Evolutionary conservation across 2,888 invertebrate species (phyloP).

Genomic region (Lomographa bimaculata): DNA sequence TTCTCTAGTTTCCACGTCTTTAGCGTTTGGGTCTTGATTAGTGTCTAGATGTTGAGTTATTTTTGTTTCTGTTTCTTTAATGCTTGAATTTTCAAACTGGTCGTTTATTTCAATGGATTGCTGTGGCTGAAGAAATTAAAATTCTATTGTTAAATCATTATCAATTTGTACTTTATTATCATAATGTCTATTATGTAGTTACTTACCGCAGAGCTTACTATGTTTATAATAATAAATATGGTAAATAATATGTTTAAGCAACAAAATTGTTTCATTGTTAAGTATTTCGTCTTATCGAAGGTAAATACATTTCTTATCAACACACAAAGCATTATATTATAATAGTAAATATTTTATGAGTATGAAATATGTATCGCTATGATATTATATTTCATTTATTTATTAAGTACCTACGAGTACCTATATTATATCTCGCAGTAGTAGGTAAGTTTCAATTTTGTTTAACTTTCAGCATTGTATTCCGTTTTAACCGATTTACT

Average conservation of each 20-base stretch:
- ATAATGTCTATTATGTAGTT: background rate
- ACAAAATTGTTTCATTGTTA: slow-evolving; percentile 24
- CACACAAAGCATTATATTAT: too few relatives aligned
- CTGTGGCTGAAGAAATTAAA: slow-evolving; percentile 46
- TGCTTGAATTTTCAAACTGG: slow-evolving; percentile 41
- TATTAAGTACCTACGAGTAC: too few relatives aligned
- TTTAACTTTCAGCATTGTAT: too few relatives aligned
- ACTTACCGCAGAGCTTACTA: slow-evolving; percentile 23
- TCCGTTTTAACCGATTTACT: too few relatives aligned
- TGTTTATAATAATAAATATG: slow-evolving; percentile 10
- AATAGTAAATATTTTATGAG: too few relatives aligned
- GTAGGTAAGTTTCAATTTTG: too few relatives aligned
- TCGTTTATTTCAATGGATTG: slow-evolving; percentile 56
- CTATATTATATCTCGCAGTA: too few relatives aligned
- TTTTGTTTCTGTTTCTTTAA: slow-evolving; percentile 10
- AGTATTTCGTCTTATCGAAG: slow-evolving; percentile 3
- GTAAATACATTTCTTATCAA: slow-evolving; percentile 24
- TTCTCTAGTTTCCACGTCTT: too few relatives aligned
- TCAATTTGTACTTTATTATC: background rate
- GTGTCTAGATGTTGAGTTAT: slow-evolving; percentile 5
- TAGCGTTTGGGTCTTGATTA: background rate
- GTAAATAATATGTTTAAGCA: slow-evolving; percentile 4
- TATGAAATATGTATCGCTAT: too few relatives aligned
- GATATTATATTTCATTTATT: too few relatives aligned
- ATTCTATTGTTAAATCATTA: too few relatives aligned